These are phyloP conservation scores for Cyprinodon tularosa DNA, from an alignment of 2,113 vertebrate genomes.

Conservation along the genomic window DNA sequence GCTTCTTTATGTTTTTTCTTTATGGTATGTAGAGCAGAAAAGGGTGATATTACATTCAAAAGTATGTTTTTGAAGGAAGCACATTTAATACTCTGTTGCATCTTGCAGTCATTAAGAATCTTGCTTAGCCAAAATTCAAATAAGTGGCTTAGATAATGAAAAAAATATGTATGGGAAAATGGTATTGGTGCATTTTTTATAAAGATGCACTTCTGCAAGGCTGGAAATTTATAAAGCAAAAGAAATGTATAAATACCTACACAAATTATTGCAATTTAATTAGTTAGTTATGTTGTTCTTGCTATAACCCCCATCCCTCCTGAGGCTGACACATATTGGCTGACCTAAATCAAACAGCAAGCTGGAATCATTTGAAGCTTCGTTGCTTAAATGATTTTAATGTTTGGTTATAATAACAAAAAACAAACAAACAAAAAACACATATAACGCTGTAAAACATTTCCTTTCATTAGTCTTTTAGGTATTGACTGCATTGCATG, in stretches of 20 bases:
- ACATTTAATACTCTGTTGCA: background rate
- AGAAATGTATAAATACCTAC: background rate
- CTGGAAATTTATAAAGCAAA: background rate
- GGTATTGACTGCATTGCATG: background rate
- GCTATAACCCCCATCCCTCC: background rate
- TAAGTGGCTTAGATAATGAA: too few relatives aligned
- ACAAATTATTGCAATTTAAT: background rate
- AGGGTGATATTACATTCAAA: background rate
- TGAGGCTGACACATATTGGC: slow-evolving; percentile 3
- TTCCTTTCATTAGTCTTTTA: background rate
- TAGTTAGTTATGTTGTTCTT: background rate
- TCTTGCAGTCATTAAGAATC: background rate
- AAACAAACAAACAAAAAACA: too few relatives aligned
- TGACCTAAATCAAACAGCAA: slow-evolving; percentile 21
- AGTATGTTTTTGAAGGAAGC: background rate
- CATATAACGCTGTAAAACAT: background rate
- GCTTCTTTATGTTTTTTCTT: too few relatives aligned
- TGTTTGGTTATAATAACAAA: background rate
- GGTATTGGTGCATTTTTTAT: background rate
- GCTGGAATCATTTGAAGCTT: background rate
- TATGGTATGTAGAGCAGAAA: too few relatives aligned
- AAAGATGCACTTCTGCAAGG: background rate
- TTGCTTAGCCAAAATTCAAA: background rate
- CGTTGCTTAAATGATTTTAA: background rate
- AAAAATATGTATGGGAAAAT: background rate